Evolutionary conservation across 2,113 vertebrate species (phyloP).

Genomic region (Ailurus styani): DNA sequence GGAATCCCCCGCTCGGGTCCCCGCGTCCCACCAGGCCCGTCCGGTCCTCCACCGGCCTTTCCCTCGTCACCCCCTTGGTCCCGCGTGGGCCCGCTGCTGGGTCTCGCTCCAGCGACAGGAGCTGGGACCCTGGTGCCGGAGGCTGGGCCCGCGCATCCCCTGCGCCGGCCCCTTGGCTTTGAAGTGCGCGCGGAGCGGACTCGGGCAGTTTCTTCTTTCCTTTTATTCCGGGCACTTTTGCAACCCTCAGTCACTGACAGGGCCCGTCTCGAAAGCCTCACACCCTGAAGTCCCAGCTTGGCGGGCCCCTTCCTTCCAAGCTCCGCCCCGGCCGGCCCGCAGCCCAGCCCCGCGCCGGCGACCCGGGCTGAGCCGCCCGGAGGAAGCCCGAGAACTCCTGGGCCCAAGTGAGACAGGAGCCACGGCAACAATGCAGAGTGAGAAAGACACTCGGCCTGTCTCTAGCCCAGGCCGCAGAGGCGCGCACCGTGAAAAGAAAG

Average conservation of each 20-base stretch:
- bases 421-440: not conserved
- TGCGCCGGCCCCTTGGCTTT: not conserved
- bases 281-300: not conserved
- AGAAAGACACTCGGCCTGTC: not conserved
- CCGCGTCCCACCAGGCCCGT: not conserved
- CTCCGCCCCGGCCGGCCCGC: not conserved
- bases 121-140: not conserved
- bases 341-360: not conserved
- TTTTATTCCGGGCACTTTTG: not conserved
- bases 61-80: not conserved
- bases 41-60: not conserved
- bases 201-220: not conserved
- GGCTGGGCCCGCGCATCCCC: not conserved
- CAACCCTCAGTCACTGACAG: not conserved
- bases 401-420: not conserved
- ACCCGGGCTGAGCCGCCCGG: not conserved
- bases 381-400: not conserved
- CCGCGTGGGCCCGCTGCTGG: not conserved
- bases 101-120: not conserved
- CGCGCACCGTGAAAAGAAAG: not conserved
- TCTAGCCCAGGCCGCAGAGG: constrained; percentile 26
- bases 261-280: not conserved
- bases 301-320: not conserved
- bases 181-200: not conserved
- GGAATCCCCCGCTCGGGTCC: not conserved